A percentile compares a stretch with the other conserved stretches of the same genome.
These are phyloP conservation scores for Dascyllus trimaculatus DNA, from an alignment of 2,113 vertebrate genomes.

Conservation along the genomic window DNA sequence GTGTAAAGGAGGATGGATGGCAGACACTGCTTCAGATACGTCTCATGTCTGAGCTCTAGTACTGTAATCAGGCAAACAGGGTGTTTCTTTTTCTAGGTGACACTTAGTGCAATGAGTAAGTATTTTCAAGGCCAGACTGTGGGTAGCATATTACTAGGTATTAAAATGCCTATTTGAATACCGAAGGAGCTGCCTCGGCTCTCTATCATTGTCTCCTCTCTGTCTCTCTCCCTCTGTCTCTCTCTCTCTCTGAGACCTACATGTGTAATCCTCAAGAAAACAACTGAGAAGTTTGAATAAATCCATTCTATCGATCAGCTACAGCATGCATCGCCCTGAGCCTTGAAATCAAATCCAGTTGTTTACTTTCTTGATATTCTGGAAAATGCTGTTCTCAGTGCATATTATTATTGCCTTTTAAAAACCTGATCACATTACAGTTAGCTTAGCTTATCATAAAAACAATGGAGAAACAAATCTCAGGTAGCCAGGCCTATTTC, in stretches of 20 bases:
- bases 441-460: no score
- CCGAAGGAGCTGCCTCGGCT: slow-evolving; percentile 8
- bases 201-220: slow-evolving; percentile 9
- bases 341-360: slow-evolving; percentile 48
- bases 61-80: slow-evolving; percentile 24
- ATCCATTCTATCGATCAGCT: slow-evolving; percentile 52
- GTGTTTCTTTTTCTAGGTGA: slow-evolving; percentile 35
- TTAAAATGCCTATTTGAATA: slow-evolving; percentile 19
- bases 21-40: no score
- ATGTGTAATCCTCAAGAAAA: slow-evolving; percentile 19
- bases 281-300: slow-evolving; percentile 36
- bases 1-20: background rate
- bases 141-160: slow-evolving; percentile 19
- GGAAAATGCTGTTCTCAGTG: slow-evolving; percentile 1
- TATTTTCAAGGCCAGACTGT: slow-evolving; percentile 29
- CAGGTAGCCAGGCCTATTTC: no score
- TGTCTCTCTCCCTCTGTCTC: background rate
- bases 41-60: background rate
- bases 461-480: no score
- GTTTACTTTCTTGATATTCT: slow-evolving; percentile 37
- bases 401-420: background rate
- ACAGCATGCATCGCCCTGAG: slow-evolving; percentile 13
- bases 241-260: background rate
- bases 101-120: slow-evolving; percentile 26
- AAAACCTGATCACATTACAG: background rate